Evolutionary conservation across 2,888 invertebrate species (phyloP), one percentile per base, ranked within the genome.

Genomic region (Girardia tigrina): DNA sequence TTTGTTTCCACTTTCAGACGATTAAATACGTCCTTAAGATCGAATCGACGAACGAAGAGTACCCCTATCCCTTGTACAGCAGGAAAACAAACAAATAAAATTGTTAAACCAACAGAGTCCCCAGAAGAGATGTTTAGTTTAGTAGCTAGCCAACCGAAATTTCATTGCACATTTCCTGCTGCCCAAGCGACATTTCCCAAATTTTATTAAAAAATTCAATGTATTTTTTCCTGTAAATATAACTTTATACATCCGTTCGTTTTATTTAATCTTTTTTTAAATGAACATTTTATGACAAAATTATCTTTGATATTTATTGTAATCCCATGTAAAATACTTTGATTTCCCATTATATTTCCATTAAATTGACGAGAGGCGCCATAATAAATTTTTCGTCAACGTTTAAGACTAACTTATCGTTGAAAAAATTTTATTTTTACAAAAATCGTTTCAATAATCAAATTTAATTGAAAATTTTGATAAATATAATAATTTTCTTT

Each of bases 41-140:
- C 56, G n/a, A 56, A 56, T 56, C 56, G 56, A 16, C 56, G 56
- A 56, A 56, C 56, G 4, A 56, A 56, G 23, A 56, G 8, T 23
- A 56, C 56, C 23, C 56, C 56, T 20, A 23, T 56, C 4, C 8
- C 8, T 4, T 56, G 56, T n/a, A 56, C 56, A 2, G 56, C 56
- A 2, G 56, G 56, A 6, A 56, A 56, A 56, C 56, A 56, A 56
- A 56, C 56, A 4, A 56, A 56, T 56, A 56, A 56, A 56, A 6
- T 56, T 12, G n/a, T 56, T 20, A 56, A 56, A 16, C 56, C 56
- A 56, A 56, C 56, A 4, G 56, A 56, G 23, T 56, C 56, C 56
- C 56, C 56, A 56, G 56, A 56, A n/a, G 56, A 56, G 23, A 56
- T 56, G 56, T 56, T 56, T 56, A 56, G 20, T 56, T 56, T 56